A percentile compares a stretch with the other conserved stretches of the same genome.
These are phyloP conservation scores for Thaumatotibia leucotreta DNA, from an alignment of 1,140 invertebrate species.

Conservation along the genomic window DNA sequence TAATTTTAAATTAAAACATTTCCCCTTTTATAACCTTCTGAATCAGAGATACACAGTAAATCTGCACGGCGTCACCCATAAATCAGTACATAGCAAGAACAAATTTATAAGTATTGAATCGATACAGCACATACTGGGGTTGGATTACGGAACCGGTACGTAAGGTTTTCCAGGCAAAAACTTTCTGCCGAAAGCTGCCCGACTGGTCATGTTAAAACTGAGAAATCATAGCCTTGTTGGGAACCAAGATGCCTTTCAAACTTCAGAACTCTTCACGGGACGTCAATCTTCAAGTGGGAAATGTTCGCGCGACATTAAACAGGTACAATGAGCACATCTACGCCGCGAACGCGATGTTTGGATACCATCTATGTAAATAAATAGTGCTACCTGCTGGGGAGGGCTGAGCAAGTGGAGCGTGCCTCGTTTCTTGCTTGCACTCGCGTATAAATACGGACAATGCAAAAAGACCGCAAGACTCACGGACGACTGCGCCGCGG, in stretches of 20 bases:
- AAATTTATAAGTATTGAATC: slow-evolving; percentile 4
- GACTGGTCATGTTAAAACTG: slow-evolving; percentile 58
- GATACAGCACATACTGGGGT: not conserved
- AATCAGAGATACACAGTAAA: not conserved
- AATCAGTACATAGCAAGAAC: slow-evolving; percentile 43
- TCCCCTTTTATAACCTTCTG: not conserved
- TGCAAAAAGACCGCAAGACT: slow-evolving; percentile 51
- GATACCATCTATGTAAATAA: slow-evolving; percentile 2
- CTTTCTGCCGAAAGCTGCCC: slow-evolving; percentile 50
- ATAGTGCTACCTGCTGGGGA: slow-evolving; percentile 22
- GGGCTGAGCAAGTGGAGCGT: slow-evolving; percentile 41
- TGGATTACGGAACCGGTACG: slow-evolving; percentile 44
- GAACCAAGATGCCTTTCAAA: slow-evolving; percentile 24
- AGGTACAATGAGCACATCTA: slow-evolving; percentile 7
- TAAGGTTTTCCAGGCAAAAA: slow-evolving; percentile 45
- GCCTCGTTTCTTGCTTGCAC: slow-evolving; percentile 42
- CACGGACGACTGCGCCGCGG: slow-evolving; percentile 38
- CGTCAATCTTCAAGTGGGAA: not conserved
- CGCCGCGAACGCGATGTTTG: not conserved
- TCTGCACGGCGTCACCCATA: slow-evolving; percentile 25
- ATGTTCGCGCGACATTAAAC: not conserved
- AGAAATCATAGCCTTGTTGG: slow-evolving; percentile 50
- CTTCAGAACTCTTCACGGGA: not conserved
- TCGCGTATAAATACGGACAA: slow-evolving; percentile 41
- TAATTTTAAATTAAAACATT: not conserved